These are phyloP conservation scores for Sorex araneus DNA, from an alignment of 2,113 vertebrate genomes.

Conservation along the genomic window DNA sequence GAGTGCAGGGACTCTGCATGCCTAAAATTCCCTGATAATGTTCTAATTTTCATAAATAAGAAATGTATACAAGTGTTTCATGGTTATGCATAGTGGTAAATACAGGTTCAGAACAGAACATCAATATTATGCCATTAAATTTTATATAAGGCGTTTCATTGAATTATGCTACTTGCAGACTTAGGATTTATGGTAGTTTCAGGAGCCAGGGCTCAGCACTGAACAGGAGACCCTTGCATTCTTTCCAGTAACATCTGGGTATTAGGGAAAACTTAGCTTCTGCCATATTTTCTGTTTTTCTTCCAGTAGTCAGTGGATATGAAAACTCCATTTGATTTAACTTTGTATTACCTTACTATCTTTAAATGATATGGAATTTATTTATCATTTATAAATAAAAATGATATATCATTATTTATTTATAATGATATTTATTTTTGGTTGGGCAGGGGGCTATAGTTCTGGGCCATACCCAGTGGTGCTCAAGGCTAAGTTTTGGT, in stretches of 20 bases:
- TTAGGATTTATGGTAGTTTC: background rate
- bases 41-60: background rate
- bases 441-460: too few species aligned
- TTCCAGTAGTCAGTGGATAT: background rate
- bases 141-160: background rate
- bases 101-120: background rate
- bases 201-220: background rate
- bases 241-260: background rate
- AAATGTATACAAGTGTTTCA: background rate
- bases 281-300: background rate
- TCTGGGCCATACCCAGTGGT: too few species aligned
- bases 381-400: too few species aligned
- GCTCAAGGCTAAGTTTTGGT: too few species aligned
- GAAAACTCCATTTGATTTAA: background rate
- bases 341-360: background rate
- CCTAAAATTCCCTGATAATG: background rate
- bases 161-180: background rate
- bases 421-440: too few species aligned
- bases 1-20: background rate
- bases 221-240: background rate
- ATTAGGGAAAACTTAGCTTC: background rate
- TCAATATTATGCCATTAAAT: background rate
- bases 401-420: too few species aligned
- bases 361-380: background rate
- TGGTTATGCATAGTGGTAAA: background rate